Conservation (phyloP, 2,113 vertebrate genomes). For the Ophthalmolycus amberensis region DNA sequence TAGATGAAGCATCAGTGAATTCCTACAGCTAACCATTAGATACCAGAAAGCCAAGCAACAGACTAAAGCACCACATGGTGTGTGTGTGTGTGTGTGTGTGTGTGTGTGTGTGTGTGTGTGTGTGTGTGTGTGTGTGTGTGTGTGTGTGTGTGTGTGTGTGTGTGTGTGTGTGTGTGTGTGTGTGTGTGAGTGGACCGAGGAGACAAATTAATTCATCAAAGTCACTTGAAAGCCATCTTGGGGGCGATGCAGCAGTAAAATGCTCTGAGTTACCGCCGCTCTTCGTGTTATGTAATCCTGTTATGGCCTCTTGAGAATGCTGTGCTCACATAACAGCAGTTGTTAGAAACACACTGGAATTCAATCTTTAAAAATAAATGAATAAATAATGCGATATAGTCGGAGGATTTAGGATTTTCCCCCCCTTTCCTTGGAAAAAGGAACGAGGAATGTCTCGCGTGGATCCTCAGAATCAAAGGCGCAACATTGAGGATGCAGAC, state of each 20-base stretch:
- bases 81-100: constrained; percentile 64
- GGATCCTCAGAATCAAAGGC: constrained; percentile 39
- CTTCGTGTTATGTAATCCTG: constrained; percentile 60
- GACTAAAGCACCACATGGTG: constrained; percentile 69
- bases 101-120: not conserved
- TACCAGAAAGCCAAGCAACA: constrained; percentile 58
- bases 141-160: constrained; percentile 55
- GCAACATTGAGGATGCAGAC: constrained; percentile 47
- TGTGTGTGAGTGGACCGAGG: constrained; percentile 49
- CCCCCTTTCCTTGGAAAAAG: no score
- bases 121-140: constrained; percentile 17
- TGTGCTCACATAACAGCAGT: constrained; percentile 54
- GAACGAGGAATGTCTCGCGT: constrained; percentile 7
- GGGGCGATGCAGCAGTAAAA: constrained; percentile 48
- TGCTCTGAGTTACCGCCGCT: constrained; percentile 44
- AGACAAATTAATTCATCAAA: constrained; percentile 72
- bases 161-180: constrained; percentile 1
- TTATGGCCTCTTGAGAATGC: constrained; percentile 57
- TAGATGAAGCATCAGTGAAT: constrained; percentile 42
- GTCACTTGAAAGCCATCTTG: constrained; percentile 65
- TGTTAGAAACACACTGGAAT: constrained; percentile 15
- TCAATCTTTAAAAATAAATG: no score
- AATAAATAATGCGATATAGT: no score
- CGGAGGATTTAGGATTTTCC: no score
- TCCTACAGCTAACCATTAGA: constrained; percentile 49